Conservation (phyloP, 2,113 vertebrate species). For the Gymnocephalus cernua region DNA sequence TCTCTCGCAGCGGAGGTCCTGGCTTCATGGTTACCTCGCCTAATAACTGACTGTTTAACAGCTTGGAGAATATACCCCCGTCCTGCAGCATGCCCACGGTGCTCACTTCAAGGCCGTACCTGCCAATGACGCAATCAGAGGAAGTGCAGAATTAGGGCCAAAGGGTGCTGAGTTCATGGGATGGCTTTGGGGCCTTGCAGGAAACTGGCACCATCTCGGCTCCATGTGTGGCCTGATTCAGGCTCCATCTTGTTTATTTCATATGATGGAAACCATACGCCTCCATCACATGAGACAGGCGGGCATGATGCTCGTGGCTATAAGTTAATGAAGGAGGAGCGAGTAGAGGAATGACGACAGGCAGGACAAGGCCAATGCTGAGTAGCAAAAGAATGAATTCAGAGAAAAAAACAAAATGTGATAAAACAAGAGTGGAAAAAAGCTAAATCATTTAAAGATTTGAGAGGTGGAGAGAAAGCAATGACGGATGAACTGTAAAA, state of each 20-base stretch:
- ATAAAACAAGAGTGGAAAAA: background rate
- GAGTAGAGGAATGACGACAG: constrained; percentile 32
- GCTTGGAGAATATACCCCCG: constrained; percentile 11
- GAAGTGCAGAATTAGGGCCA: constrained; percentile 53
- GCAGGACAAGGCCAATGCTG: constrained; percentile 15
- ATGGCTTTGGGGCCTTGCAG: constrained; percentile 60
- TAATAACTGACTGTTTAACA: constrained; percentile 50
- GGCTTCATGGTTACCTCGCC: constrained; percentile 13
- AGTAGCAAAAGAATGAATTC: constrained; percentile 7
- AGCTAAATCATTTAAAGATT: constrained; percentile 28
- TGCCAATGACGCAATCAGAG: constrained; percentile 66
- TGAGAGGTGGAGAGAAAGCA: constrained; percentile 32
- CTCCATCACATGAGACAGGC: constrained; percentile 48
- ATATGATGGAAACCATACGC: constrained; percentile 77
- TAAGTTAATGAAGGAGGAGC: constrained; percentile 29
- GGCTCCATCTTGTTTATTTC: constrained; percentile 69
- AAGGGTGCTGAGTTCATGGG: constrained; percentile 56
- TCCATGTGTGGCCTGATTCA: constrained; percentile 75
- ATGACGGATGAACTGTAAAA: constrained; percentile 41
- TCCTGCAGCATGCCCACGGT: constrained; percentile 30
- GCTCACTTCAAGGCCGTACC: constrained; percentile 42
- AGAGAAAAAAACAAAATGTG: background rate
- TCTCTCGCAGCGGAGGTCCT: constrained; percentile 39
- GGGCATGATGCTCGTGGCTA: constrained; percentile 27
- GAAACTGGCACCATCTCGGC: constrained; percentile 61